Percentiles rank a stretch among this genome's conserved stretches.
Evolutionary conservation across 2,113 vertebrate genomes (phyloP).

Genomic region (Abramis brama): DNA sequence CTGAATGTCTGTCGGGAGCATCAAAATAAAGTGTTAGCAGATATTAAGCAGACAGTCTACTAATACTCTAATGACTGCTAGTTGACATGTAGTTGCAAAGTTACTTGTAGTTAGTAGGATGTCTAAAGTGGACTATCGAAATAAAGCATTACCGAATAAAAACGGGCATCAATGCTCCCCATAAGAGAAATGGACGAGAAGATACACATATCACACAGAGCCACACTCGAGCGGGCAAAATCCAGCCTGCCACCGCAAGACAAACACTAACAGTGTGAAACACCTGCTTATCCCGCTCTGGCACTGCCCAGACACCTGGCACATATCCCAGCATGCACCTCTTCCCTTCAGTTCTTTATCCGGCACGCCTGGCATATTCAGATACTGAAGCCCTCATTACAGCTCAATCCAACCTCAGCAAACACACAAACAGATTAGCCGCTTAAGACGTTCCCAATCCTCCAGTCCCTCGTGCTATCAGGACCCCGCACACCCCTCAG

Average conservation of each 20-base stretch:
- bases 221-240: conserved; percentile 19
- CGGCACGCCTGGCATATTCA: conserved; percentile 81
- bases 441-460: conserved; percentile 83
- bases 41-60: too few species aligned
- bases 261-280: conserved; percentile 49
- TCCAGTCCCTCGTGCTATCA: conserved; percentile 80
- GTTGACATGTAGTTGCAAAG: too few species aligned
- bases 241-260: conserved; percentile 40
- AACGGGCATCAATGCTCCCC: conserved; percentile 35
- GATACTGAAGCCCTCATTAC: conserved; percentile 85
- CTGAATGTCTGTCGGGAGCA: too few species aligned
- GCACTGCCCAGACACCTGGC: conserved; percentile 56
- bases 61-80: too few species aligned
- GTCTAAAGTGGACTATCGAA: too few species aligned
- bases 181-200: conserved; percentile 15
- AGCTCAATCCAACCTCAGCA: conserved; percentile 85
- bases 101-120: too few species aligned
- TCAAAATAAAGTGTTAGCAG: too few species aligned
- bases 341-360: conserved; percentile 72
- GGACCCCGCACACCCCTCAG: conserved; percentile 80
- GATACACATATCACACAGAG: background rate
- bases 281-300: conserved; percentile 54
- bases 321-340: conserved; percentile 50
- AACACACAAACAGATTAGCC: conserved; percentile 87
- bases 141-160: background rate